A percentile compares a stretch with the other conserved stretches of the same genome.
Conservation (phyloP, 1,140 invertebrate genomes). For the Patella vulgata region DNA sequence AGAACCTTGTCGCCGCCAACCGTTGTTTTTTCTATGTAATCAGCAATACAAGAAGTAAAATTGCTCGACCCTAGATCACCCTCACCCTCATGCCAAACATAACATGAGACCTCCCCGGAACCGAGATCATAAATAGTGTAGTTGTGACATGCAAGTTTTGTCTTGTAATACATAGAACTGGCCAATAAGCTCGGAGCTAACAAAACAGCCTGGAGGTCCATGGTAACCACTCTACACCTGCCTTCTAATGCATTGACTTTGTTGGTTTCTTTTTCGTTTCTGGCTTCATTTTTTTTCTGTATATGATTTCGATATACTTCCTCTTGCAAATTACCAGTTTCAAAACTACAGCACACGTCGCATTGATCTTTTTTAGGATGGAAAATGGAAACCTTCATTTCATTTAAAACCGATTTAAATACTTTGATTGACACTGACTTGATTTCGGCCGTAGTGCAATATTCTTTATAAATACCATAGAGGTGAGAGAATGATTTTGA, state of each 20-base stretch:
- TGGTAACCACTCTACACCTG: conserved; percentile 34
- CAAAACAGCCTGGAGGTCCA: conserved; percentile 63
- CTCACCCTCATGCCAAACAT: conserved; percentile 66
- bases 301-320: conserved; percentile 9
- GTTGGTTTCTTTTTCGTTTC: background rate
- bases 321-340: conserved; percentile 16
- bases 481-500: too few relatives aligned
- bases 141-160: conserved; percentile 65
- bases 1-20: conserved; percentile 10
- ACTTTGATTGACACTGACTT: too few relatives aligned
- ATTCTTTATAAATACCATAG: too few relatives aligned
- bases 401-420: too few relatives aligned
- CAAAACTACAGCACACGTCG: conserved; percentile 13
- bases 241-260: conserved; percentile 3
- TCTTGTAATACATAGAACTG: conserved; percentile 66
- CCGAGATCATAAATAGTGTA: conserved; percentile 66
- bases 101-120: conserved; percentile 51
- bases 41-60: conserved; percentile 62
- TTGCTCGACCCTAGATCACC: conserved; percentile 61
- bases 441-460: too few relatives aligned
- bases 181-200: conserved; percentile 60
- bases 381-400: too few relatives aligned
- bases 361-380: conserved; percentile 21
- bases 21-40: conserved; percentile 52
- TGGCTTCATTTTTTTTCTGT: conserved; percentile 5